phyloP scores from a whole-genome alignment of 2,113 vertebrate species.

The Gobio gobio region DNA sequence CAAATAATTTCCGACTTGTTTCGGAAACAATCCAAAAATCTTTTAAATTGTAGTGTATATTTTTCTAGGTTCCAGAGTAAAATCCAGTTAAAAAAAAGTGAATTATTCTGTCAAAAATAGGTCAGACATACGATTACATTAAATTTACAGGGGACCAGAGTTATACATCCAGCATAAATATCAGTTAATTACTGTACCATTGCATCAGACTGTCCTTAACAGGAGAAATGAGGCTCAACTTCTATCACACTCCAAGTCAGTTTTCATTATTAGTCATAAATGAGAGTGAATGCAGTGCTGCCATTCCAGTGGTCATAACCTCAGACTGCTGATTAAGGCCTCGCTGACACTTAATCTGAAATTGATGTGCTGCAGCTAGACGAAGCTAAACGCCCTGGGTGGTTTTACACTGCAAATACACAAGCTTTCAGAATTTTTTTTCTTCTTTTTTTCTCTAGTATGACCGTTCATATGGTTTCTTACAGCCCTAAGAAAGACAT shows the following conservation, averaged over 20 bases:
- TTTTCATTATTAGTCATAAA: conserved; percentile 39
- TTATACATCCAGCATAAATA: not conserved
- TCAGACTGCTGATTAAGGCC: conserved; percentile 34
- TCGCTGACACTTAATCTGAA: conserved; percentile 26
- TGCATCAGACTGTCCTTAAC: conserved; percentile 9
- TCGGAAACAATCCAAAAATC: not conserved
- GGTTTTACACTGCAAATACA: conserved; percentile 28
- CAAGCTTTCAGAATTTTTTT: not conserved
- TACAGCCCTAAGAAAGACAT: not conserved
- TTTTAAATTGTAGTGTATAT: not conserved
- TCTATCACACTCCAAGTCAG: not conserved
- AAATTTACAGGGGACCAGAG: not conserved
- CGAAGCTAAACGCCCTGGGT: conserved; percentile 11
- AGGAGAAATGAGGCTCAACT: conserved; percentile 12
- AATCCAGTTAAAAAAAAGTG: not conserved
- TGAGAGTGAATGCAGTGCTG: conserved; percentile 26
- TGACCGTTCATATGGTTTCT: not conserved
- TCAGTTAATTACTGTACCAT: conserved; percentile 12
- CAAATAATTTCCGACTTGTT: not conserved
- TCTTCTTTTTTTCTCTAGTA: not conserved
- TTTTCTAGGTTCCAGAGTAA: not conserved
- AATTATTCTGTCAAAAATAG: not conserved
- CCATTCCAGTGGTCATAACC: conserved; percentile 34
- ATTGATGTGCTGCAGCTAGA: conserved; percentile 26
- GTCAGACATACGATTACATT: not conserved